Base-by-base conservation (phyloP, 2,797 vertebrate genomes). In the Sebastes variabilis region DNA sequence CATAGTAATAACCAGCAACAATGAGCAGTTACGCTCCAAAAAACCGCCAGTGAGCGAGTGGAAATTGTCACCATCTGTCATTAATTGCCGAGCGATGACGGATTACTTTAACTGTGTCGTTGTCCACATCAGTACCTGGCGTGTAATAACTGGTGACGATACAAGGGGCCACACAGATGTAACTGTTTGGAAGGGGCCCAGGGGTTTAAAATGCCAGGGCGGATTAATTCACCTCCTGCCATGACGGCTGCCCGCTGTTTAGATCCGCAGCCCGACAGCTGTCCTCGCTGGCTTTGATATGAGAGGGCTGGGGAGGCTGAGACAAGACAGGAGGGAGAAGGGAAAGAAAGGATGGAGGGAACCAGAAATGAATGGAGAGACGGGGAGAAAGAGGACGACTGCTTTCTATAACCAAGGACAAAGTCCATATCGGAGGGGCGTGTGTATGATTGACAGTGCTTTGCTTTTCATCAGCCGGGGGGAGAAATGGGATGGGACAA, bases 221-320 rank as follows among this genome's bases (percentile, higher is more conserved):
- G 64, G 91, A 95, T 94, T 93, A 91, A 89, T 94, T 93, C 90
- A 93, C 91, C 91, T 93, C 84, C 87, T 82, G 79, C 89, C 80
- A 83, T 68, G 85, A 87, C 36, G 79, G 85, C 85, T 46, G 75
- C 91, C 84, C 66, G 72, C 84, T 88, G 91, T 86, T 90, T 85
- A 81, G 87, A 91, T 88, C 88, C 71, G 56, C 69, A 69, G 68
- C 79, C 87, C 60, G 80, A 89, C 89, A 94, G 92, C 91, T 93
- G 91, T 93, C 89, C 89, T 90, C 73, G 6, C 85, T 86, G 85
- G 87, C 87, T 89, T 87, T 89, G 79, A 90, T 90, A 84, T 74
- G 84, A 83, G 79, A 88, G 68, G 65, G 58, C 67, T 82, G 76
- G 72, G 69, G 68, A 77, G 64, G 71, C 81, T 36, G 82, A 75